Percentiles rank a stretch among this genome's conserved stretches.
These are phyloP conservation scores for Zaprionus lineosus DNA, from an alignment of 2,888 invertebrate genomes.

Conservation along the genomic window DNA sequence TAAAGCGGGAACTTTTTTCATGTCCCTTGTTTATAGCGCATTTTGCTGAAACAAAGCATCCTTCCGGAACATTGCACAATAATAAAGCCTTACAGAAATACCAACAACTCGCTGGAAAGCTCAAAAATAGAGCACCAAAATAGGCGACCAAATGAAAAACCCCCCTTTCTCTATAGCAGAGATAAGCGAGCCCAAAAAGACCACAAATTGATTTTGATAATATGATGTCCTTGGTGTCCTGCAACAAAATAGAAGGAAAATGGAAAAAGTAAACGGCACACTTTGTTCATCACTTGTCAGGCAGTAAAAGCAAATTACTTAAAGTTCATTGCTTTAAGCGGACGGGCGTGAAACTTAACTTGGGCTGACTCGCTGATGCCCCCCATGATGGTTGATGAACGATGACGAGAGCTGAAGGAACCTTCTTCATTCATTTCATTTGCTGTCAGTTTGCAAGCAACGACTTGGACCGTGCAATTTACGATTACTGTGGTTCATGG, in stretches of 20 bases:
- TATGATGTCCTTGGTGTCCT: slow-evolving; percentile 19
- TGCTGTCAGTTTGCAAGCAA: slow-evolving; percentile 25
- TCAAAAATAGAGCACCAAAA: slow-evolving; percentile 74
- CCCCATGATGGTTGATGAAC: slow-evolving; percentile 64
- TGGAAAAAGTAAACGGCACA: slow-evolving; percentile 45
- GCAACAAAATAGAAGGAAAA: slow-evolving; percentile 11
- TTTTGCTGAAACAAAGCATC: slow-evolving; percentile 71
- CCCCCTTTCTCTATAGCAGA: slow-evolving; percentile 1
- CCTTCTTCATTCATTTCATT: slow-evolving; percentile 56
- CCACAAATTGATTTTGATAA: slow-evolving; percentile 70
- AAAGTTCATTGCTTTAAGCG: slow-evolving; percentile 77
- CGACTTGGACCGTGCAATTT: not conserved
- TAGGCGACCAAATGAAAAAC: slow-evolving; percentile 49
- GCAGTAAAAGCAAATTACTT: slow-evolving; percentile 76
- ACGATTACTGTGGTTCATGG: not conserved
- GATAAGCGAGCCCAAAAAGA: slow-evolving; percentile 3
- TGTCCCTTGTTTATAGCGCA: slow-evolving; percentile 62
- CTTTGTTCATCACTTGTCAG: slow-evolving; percentile 70
- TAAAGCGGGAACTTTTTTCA: slow-evolving; percentile 44
- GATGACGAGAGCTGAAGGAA: slow-evolving; percentile 38
- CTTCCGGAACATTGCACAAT: slow-evolving; percentile 78
- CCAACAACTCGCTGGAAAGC: slow-evolving; percentile 40
- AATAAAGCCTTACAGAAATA: slow-evolving; percentile 38
- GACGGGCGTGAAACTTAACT: slow-evolving; percentile 37
- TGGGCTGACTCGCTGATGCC: slow-evolving; percentile 29